These are phyloP conservation scores for Chaetodon trifascialis DNA, from an alignment of 2,113 vertebrate genomes.

Conservation along the genomic window DNA sequence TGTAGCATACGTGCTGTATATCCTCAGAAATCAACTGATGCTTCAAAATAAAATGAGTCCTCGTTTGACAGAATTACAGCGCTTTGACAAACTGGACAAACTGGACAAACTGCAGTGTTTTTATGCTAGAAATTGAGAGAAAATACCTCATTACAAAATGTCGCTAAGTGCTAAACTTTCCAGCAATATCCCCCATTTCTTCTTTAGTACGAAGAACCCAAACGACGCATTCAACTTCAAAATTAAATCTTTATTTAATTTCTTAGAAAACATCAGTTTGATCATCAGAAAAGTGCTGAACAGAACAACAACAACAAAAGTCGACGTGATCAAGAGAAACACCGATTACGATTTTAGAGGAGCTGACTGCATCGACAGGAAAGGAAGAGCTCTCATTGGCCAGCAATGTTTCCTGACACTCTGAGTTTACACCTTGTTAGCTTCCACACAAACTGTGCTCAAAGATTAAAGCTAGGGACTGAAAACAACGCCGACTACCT, in stretches of 20 bases:
- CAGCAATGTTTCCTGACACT: constrained; percentile 64
- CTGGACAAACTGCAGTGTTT: too few species aligned
- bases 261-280: constrained; percentile 68
- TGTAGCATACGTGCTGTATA: not conserved
- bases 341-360: not conserved
- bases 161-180: too few species aligned
- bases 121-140: too few species aligned
- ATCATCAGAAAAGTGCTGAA: constrained; percentile 68
- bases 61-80: too few species aligned
- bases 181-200: too few species aligned
- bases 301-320: constrained; percentile 21
- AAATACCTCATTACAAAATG: too few species aligned
- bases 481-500: not conserved
- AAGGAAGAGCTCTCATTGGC: constrained; percentile 55
- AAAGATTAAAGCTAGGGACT: constrained; percentile 1
- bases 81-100: too few species aligned
- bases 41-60: too few species aligned
- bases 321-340: constrained; percentile 2
- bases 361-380: not conserved
- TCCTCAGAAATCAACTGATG: not conserved
- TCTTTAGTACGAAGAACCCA: not conserved
- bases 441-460: not conserved
- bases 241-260: constrained; percentile 68
- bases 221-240: constrained; percentile 23
- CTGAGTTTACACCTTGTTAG: not conserved